Percentiles rank a stretch among this genome's conserved stretches.
phyloP scores from a whole-genome alignment of 1,140 invertebrate species.

The Neodiprion fabricii region DNA sequence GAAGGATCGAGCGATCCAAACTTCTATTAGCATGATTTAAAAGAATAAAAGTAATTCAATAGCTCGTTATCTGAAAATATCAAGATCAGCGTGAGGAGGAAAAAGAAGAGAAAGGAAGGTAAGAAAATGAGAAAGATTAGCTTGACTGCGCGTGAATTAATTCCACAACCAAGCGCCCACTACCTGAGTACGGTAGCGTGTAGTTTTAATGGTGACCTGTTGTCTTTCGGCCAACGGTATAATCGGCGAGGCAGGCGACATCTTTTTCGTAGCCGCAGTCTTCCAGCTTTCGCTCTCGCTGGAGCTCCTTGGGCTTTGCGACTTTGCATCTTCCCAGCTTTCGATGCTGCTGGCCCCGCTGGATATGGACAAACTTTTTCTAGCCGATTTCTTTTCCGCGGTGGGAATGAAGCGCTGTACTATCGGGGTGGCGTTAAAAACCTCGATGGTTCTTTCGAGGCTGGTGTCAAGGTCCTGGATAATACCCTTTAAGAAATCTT shows the following conservation, averaged over 20 bases:
- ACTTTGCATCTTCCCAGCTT: slow-evolving; percentile 37
- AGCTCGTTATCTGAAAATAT: slow-evolving; percentile 1
- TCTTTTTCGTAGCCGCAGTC: background rate
- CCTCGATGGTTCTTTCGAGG: slow-evolving; percentile 39
- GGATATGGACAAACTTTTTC: slow-evolving; percentile 28
- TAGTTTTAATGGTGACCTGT: slow-evolving; percentile 18
- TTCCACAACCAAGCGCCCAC: slow-evolving; percentile 26
- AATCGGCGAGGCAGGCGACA: background rate
- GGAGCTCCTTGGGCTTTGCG: background rate
- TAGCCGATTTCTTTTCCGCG: slow-evolving; percentile 21
- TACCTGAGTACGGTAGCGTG: slow-evolving; percentile 29
- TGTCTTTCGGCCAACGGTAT: background rate
- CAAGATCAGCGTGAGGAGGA: background rate
- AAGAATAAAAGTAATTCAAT: no score
- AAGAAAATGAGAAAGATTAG: background rate
- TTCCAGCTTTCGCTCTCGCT: slow-evolving; percentile 3
- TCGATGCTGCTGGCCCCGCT: slow-evolving; percentile 37
- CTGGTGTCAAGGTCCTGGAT: slow-evolving; percentile 44
- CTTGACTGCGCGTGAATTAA: slow-evolving; percentile 14
- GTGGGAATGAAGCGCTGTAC: slow-evolving; percentile 30
- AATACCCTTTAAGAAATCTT: slow-evolving; percentile 44
- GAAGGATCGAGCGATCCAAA: no score
- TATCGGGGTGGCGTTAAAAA: slow-evolving; percentile 42
- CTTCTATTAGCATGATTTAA: no score
- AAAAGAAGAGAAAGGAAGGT: slow-evolving; percentile 12